Conservation (phyloP, 2,888 invertebrate genomes). For the Lypha dubia region DNA sequence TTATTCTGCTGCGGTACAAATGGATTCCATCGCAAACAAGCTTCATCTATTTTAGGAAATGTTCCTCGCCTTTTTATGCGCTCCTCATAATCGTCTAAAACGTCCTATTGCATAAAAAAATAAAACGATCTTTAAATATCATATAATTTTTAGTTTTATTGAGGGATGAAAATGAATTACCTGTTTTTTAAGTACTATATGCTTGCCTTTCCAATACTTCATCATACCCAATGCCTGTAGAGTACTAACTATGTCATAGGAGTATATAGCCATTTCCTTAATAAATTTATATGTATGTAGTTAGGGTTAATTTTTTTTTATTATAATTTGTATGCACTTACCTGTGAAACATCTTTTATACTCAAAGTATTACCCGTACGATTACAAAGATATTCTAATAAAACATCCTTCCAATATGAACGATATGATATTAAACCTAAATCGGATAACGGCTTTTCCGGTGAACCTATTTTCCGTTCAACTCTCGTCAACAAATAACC, state of each 20-base stretch:
- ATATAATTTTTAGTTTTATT: background rate
- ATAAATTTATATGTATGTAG: background rate
- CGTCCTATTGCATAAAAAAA: conserved; percentile 87
- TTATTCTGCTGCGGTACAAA: conserved; percentile 85
- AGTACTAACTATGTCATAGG: conserved; percentile 98
- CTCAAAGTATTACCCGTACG: conserved; percentile 94
- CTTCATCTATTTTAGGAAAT: conserved; percentile 93
- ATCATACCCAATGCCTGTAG: conserved; percentile 97
- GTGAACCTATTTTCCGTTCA: conserved; percentile 99
- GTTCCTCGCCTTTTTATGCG: conserved; percentile 90
- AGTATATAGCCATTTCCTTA: conserved; percentile 96
- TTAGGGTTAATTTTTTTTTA: background rate
- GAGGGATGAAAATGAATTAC: conserved; percentile 84
- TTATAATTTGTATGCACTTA: conserved; percentile 65
- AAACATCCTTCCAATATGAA: conserved; percentile 99
- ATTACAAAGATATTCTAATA: conserved; percentile 95
- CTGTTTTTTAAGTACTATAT: conserved; percentile 97
- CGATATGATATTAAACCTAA: conserved; percentile 98
- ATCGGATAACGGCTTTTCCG: conserved; percentile 99
- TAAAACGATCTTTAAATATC: background rate
- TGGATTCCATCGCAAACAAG: conserved; percentile 95
- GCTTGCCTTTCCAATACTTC: conserved; percentile 99
- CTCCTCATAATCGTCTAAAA: conserved; percentile 95
- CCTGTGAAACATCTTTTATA: conserved; percentile 91
- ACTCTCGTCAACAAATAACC: conserved; percentile 97